These are phyloP conservation scores for Drosophila prostipennis DNA, from an alignment of 2,888 invertebrate genomes.

Conservation along the genomic window DNA sequence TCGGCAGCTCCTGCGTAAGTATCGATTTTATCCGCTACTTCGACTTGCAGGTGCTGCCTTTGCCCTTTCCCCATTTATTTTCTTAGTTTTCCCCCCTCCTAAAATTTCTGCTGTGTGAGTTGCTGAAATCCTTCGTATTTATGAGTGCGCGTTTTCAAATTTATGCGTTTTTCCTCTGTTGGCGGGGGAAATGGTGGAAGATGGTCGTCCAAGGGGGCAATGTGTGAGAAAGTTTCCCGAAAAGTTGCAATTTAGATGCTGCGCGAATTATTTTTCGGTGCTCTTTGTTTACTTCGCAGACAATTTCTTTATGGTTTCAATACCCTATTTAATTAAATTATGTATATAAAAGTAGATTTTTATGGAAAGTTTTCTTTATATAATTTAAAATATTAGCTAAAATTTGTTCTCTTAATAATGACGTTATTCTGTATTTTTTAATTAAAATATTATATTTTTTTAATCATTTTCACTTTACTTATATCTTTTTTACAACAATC, in stretches of 20 bases:
- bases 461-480: too few species aligned
- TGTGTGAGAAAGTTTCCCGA: slow-evolving; percentile 59
- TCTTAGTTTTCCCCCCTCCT: background rate
- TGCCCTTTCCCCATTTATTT: slow-evolving; percentile 1
- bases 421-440: too few species aligned
- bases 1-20: slow-evolving; percentile 36
- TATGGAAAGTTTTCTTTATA: too few species aligned
- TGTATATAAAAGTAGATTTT: too few species aligned
- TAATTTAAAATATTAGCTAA: too few species aligned
- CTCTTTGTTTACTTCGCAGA: slow-evolving; percentile 16
- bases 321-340: too few species aligned
- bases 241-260: slow-evolving; percentile 60
- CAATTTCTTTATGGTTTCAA: slow-evolving; percentile 3
- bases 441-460: too few species aligned
- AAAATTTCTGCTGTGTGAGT: slow-evolving; percentile 11
- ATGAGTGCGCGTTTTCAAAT: slow-evolving; percentile 46
- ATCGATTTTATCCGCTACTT: slow-evolving; percentile 61
- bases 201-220: slow-evolving; percentile 5
- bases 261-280: slow-evolving; percentile 54
- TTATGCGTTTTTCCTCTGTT: slow-evolving; percentile 26
- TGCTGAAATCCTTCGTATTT: slow-evolving; percentile 42
- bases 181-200: background rate
- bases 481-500: too few species aligned
- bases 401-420: too few species aligned
- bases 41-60: slow-evolving; percentile 25